Evolutionary conservation across 2,797 vertebrate species (phyloP).

Genomic region (Australoheros facetus): DNA sequence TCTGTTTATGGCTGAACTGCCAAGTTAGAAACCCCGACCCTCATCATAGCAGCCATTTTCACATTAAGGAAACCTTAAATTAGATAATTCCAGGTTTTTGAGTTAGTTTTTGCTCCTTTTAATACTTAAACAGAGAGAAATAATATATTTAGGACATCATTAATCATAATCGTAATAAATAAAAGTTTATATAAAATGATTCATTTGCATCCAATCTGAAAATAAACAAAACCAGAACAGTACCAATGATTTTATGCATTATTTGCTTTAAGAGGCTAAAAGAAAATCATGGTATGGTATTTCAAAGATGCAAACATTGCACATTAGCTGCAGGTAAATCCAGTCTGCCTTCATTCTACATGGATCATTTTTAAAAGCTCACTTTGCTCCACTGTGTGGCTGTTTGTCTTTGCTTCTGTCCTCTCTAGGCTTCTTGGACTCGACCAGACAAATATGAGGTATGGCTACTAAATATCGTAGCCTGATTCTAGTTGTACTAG

Average conservation of each 20-base stretch:
- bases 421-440: constrained; percentile 98
- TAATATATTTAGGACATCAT: background rate
- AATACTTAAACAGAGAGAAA: background rate
- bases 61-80: background rate
- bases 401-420: constrained; percentile 82
- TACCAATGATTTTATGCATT: background rate
- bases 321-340: constrained; percentile 16
- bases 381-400: constrained; percentile 74
- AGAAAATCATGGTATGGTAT: background rate
- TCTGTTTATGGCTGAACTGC: background rate
- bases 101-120: background rate
- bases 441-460: constrained; percentile 98
- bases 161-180: background rate
- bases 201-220: background rate
- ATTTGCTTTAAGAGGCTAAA: background rate
- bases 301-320: constrained; percentile 13
- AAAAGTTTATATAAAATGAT: background rate
- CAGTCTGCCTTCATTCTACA: constrained; percentile 6
- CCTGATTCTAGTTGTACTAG: constrained; percentile 70
- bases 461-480: constrained; percentile 88
- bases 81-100: background rate
- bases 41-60: background rate
- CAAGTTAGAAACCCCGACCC: background rate
- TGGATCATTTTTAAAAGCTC: constrained; percentile 49
- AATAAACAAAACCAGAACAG: background rate